A percentile compares a stretch with the other conserved stretches of the same genome.
Conservation (phyloP, 37 sponge, comb jelly and placozoan genomes). For the Halichondria panicea region DNA sequence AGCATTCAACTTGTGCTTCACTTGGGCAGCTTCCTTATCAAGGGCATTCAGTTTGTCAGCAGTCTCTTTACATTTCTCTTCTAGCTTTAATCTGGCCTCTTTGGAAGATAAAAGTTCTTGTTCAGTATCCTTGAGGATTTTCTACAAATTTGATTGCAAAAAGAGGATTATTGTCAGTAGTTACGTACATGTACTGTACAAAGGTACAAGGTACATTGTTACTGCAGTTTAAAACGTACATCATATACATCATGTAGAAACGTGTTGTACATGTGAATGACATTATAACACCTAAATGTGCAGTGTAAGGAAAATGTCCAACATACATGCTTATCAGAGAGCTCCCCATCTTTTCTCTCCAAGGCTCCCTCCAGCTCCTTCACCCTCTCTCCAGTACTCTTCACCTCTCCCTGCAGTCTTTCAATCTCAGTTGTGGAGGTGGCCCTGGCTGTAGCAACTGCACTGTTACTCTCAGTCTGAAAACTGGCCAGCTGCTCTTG, state of each 20-base stretch:
- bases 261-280: too few relatives aligned
- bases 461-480: neutral
- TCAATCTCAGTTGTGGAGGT: neutral
- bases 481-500: neutral
- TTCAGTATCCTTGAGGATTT: slow-evolving; percentile 8
- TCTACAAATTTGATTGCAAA: slow-evolving; percentile 5
- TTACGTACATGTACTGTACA: too few relatives aligned
- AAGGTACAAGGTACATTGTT: too few relatives aligned
- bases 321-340: slow-evolving; percentile 17
- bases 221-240: too few relatives aligned
- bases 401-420: neutral
- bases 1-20: neutral
- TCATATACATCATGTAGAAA: too few relatives aligned
- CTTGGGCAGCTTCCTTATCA: neutral
- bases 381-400: neutral
- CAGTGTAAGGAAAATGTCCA: neutral
- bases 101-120: slow-evolving; percentile 5
- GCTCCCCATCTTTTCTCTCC: neutral
- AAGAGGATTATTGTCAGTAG: too few relatives aligned
- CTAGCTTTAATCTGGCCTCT: neutral
- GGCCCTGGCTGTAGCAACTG: neutral
- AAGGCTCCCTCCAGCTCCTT: slow-evolving; percentile 4
- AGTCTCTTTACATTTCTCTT: neutral
- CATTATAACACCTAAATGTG: too few relatives aligned
- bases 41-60: slow-evolving; percentile 5